phyloP scores from a whole-genome alignment of 2,113 vertebrate species.

The Pelvicachromis taeniatus region DNA sequence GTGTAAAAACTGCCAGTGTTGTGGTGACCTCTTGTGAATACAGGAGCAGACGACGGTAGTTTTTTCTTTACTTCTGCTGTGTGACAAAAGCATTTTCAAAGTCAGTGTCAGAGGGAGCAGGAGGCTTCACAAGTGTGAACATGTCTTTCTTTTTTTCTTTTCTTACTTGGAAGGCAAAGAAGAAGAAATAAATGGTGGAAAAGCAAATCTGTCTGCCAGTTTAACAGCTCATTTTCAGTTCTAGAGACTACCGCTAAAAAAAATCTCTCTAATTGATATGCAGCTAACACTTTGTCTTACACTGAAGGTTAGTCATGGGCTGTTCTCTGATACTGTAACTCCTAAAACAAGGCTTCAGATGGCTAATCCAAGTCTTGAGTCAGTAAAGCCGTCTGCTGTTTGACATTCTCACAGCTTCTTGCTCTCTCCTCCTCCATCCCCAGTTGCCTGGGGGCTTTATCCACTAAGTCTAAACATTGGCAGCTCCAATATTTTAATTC shows the following conservation, averaged over 20 bases:
- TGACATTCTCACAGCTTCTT: conserved; percentile 57
- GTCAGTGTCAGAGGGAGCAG: neutral
- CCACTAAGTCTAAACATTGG: conserved; percentile 70
- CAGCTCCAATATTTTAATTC: conserved; percentile 54
- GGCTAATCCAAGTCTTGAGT: conserved; percentile 47
- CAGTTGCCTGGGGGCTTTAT: conserved; percentile 54
- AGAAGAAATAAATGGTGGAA: neutral
- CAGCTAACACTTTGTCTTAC: conserved; percentile 24
- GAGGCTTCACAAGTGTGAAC: neutral
- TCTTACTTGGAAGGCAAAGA: neutral
- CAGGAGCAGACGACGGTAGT: neutral
- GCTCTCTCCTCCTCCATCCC: conserved; percentile 6
- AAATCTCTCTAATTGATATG: conserved; percentile 24
- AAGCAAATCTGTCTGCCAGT: neutral
- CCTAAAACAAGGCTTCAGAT: conserved; percentile 40
- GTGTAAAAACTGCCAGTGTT: neutral
- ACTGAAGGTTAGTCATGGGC: conserved; percentile 7
- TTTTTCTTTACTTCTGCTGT: neutral
- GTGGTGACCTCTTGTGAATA: neutral
- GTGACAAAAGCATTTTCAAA: neutral
- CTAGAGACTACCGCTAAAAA: neutral
- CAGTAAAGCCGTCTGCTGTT: conserved; percentile 50
- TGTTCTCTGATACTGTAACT: conserved; percentile 16
- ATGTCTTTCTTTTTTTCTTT: neutral
- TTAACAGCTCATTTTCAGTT: conserved; percentile 1